Evolutionary conservation across 2,797 vertebrate species (phyloP), one percentile per base, ranked within the genome.

Genomic region (Remorina albescens): DNA sequence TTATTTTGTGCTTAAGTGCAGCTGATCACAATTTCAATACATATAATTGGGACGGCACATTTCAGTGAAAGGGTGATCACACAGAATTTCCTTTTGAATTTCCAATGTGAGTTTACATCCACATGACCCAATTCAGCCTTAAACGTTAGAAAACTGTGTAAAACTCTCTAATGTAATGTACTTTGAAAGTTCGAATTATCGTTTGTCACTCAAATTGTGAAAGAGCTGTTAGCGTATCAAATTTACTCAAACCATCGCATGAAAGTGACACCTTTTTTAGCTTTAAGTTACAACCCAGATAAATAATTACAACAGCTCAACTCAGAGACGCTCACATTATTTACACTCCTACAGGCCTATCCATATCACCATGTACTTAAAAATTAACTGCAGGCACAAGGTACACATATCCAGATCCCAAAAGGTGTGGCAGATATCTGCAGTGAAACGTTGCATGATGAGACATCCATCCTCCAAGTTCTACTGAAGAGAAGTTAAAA

Each of bases 381-480:
- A 34, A 54, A 71, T 10, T 55, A 59, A 60, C 50, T 57, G 47
- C 62, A 61, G 49, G 34, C 50, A 68, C 18, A 67, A 53, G 37
- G 36, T 25, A 36, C 13, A 59, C 39, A 76, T 71, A 58, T 58
- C 53, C 23, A 60, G 9, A 70, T 62, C 51, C 34, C 36, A 74
- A 18, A 57, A 50, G 42, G n/a, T 57, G 44, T 39, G 70, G 53
- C 47, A 67, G 63, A 78, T 70, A 50, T 59, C 5, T 63, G 37
- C 30, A 2, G 57, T 67, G 60, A 49, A 28, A 67, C 42, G 4
- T 41, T 59, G 51, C 59, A 72, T 32, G 57, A 65, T 79, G 61
- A 77, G 49, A 67, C 44, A 67, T 70, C 41, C 39, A n/a, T n/a
- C n/a, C n/a, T n/a, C 12, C 26, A 11, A 76, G 25, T 39, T 47